Evolutionary conservation across 2,797 vertebrate species (phyloP).

Genomic region (Phrynocephalus forsythii): DNA sequence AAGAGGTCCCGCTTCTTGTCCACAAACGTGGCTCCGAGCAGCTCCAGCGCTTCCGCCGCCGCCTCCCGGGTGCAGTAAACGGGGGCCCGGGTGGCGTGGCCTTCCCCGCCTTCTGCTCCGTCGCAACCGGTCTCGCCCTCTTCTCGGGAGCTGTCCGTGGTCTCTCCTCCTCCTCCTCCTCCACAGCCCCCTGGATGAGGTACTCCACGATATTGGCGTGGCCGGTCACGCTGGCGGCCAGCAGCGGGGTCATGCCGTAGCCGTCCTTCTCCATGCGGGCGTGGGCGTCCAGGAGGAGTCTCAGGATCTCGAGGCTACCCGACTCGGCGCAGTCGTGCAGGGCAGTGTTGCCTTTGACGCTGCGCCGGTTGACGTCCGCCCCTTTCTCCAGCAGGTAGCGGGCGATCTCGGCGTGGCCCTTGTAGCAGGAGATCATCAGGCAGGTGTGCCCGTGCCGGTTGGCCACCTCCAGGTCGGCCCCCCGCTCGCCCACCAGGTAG

Average conservation of each 20-base stretch:
- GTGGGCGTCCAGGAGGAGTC: slow-evolving; percentile 89
- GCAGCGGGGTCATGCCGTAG: slow-evolving; percentile 94
- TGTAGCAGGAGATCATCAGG: slow-evolving; percentile 98
- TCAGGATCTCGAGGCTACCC: slow-evolving; percentile 95
- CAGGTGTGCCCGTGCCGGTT: slow-evolving; percentile 98
- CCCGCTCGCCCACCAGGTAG: slow-evolving; percentile 91
- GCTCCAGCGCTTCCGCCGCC: slow-evolving; percentile 88
- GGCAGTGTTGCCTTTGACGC: slow-evolving; percentile 95
- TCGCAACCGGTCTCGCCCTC: rapidly evolving
- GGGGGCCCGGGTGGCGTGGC: slow-evolving; percentile 2
- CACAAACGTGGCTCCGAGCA: slow-evolving; percentile 94
- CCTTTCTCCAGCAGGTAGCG: slow-evolving; percentile 93
- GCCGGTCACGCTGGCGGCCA: slow-evolving; percentile 93
- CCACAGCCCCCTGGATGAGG: slow-evolving; percentile 83
- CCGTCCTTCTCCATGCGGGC: slow-evolving; percentile 94
- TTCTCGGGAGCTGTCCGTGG: rapidly evolving
- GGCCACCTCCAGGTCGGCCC: slow-evolving; percentile 94
- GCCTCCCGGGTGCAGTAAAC: slow-evolving; percentile 82
- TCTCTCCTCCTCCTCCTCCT: not conserved
- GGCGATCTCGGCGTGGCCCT: slow-evolving; percentile 95
- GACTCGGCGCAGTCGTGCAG: slow-evolving; percentile 96
- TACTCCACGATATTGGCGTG: slow-evolving; percentile 98
- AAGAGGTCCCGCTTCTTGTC: slow-evolving; percentile 95
- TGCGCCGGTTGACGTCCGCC: slow-evolving; percentile 93
- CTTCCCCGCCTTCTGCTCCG: not conserved